Evolutionary conservation across 1,140 invertebrate genomes (phyloP), one percentile per base, ranked within the genome.

Genomic region (Cyrtorhinus lividipennis): DNA sequence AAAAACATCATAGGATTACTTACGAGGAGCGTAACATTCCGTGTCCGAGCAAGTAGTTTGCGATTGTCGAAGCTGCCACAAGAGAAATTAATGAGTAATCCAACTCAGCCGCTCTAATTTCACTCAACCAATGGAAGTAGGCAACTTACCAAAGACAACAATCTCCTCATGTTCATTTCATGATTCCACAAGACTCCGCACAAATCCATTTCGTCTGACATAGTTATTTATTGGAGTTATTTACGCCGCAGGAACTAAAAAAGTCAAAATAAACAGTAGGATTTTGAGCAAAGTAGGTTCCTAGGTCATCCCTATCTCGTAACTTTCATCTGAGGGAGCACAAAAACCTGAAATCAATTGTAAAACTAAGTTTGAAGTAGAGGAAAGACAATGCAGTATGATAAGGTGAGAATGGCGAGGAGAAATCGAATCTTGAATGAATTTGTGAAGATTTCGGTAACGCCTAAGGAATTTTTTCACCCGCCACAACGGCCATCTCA

Each of bases 111-210:
- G n/a, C n/a, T n/a, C n/a, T n/a, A 38, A 5, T 38, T 38, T 38
- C 30, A 8, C 30, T 38, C 5, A 38, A 38, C 5, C 5, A 38
- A 38, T 38, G 30, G 15, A 38, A 38, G 30, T 38, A 38, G 30
- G 30, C 15, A 57, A 81, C 81, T 83, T 79, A 94, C 92, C 77
- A 95, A 77, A 65, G 86, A 87, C 46, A 95, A 79, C 5, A 96
- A 77, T 65, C 91, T 78, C 65, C 88, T 81, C 86, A 95, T 92
- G 24, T 86, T 84, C 69, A 86, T 75, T 73, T 94, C 88, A 75
- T 94, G 87, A 70, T 82, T 86, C 84, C 86, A 92, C 67, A 94
- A 79, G 72, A 85, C 90, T 72, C 90, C 86, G 75, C 92, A 95
- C 1, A 82, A 82, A 77, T 95, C 87, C 67, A 68, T 69, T n/a